Evolutionary conservation across 2,888 invertebrate species (phyloP), one percentile per base, ranked within the genome.

Genomic region (Leptopilina drosophilae): DNA sequence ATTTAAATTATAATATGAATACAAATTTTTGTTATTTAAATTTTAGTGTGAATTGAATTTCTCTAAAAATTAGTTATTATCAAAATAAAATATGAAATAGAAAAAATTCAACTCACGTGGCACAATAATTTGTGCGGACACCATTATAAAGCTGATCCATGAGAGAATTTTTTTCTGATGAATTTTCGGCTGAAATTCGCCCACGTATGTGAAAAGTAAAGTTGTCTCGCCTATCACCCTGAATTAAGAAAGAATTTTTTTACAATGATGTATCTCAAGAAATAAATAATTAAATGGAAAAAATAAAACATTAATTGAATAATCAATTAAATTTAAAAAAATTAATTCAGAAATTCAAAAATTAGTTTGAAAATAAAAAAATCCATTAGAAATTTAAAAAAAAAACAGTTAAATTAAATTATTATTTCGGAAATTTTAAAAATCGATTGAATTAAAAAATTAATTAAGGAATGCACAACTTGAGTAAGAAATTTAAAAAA

Each of bases 71-170:
- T 59, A n/a, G 5, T 56, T 56, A 33, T 59, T 15, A 59, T 15
- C 15, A 6, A 59, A 15, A 15, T 33, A 33, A 33, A 20, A 33
- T 33, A 12, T 59, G n/a, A 59, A 59, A n/a, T 5, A 5, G 40
- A 14, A 2, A 33, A 9, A 59, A n/a, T 56, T 77, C 12, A 75
- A 82, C 83, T 93, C 92, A 96, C 96, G 93, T 89, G 96, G 96
- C 80, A 96, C 91, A 79, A 94, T 88, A 84, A 96, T 95, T 80
- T 96, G 95, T 81, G 96, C 96, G 59, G 95, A 89, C 42, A 95
- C 95, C 96, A 96, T 96, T 91, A 96, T 95, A 91, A 96, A 92
- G 93, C 96, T 96, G 95, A 96, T 95, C 95, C 96, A 96, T 90
- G 96, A 95, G 78, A 96, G 93, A 88, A 96, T 95, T 86, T 94